phyloP scores from a whole-genome alignment of 2,888 invertebrate species.

The Melanostoma scalare region DNA sequence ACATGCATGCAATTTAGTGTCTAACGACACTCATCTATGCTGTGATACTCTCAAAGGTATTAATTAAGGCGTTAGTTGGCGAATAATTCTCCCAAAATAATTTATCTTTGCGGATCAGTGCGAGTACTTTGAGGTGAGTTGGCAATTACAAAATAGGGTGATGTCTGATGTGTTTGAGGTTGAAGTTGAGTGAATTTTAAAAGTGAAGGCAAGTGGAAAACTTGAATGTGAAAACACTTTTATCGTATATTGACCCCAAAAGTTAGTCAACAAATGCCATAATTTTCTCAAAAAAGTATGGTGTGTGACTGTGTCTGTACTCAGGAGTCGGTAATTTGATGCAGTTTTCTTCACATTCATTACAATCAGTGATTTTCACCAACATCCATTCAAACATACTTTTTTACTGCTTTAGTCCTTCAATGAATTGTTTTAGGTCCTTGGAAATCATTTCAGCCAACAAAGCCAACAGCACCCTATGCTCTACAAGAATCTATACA shows the following conservation, averaged over 20 bases:
- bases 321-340: too few species aligned
- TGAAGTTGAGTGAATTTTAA: neutral
- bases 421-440: too few species aligned
- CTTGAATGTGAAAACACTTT: too few species aligned
- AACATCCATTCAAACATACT: too few species aligned
- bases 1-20: slow-evolving; percentile 54
- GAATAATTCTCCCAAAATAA: slow-evolving; percentile 64
- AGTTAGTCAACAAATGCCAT: too few species aligned
- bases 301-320: too few species aligned
- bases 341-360: too few species aligned
- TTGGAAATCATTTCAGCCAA: too few species aligned
- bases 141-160: slow-evolving; percentile 49
- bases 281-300: too few species aligned
- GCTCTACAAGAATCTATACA: neutral
- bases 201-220: neutral
- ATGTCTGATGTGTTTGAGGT: neutral
- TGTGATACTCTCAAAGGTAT: slow-evolving; percentile 50
- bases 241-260: too few species aligned
- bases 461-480: slow-evolving; percentile 29
- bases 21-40: slow-evolving; percentile 41
- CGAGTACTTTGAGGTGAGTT: slow-evolving; percentile 46
- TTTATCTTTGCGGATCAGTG: slow-evolving; percentile 43
- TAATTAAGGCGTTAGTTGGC: slow-evolving; percentile 71
- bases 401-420: too few species aligned
- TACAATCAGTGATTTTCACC: too few species aligned